A percentile compares a stretch with the other conserved stretches of the same genome.
These are phyloP conservation scores for Rhopalosiphum nymphaeae DNA, from an alignment of 2,888 invertebrate genomes.

Conservation along the genomic window DNA sequence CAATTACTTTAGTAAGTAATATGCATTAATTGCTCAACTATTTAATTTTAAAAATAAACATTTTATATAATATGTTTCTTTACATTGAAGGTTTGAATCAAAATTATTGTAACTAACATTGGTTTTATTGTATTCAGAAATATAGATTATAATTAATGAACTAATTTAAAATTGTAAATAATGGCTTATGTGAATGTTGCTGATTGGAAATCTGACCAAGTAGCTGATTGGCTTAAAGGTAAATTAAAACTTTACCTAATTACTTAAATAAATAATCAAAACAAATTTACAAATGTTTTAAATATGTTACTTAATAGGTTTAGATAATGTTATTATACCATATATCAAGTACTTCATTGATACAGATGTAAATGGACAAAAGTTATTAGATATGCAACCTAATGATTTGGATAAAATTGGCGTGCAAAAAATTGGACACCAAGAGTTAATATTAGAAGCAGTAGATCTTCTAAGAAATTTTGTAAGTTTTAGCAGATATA, in stretches of 20 bases:
- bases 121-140: not conserved
- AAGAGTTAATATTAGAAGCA: conserved; percentile 92
- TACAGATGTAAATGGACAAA: conserved; percentile 85
- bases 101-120: not conserved
- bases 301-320: conserved; percentile 74
- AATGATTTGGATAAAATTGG: conserved; percentile 91
- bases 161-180: conserved; percentile 55
- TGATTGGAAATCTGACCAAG: conserved; percentile 92
- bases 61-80: not conserved
- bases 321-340: conserved; percentile 83
- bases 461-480: conserved; percentile 91
- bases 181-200: conserved; percentile 89
- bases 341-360: conserved; percentile 86
- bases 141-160: not conserved
- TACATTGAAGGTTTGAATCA: not conserved
- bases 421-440: conserved; percentile 89
- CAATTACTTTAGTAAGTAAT: not conserved
- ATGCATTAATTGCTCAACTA: not conserved
- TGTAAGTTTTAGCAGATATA: conserved; percentile 74
- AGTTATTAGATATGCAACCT: conserved; percentile 85
- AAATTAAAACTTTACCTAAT: conserved; percentile 66
- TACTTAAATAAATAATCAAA: not conserved
- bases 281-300: conserved; percentile 42
- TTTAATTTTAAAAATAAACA: not conserved
- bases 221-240: conserved; percentile 93